Base-by-base conservation (phyloP, 2,113 vertebrate genomes). In the Reinhardtius hippoglossoides region DNA sequence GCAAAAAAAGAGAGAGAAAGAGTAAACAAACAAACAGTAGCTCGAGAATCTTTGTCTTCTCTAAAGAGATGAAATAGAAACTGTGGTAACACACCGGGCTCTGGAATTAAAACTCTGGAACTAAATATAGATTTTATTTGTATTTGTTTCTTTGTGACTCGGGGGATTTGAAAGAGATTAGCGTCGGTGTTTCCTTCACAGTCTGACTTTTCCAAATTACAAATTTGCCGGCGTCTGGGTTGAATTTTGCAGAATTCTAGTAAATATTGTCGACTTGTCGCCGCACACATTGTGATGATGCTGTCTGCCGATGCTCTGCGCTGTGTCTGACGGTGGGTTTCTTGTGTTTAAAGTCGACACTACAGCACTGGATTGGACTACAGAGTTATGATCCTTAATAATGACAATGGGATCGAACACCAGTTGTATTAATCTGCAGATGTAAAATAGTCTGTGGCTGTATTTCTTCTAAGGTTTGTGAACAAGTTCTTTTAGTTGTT, bases 101-200 rank as follows among this genome's bases (percentile, higher is more conserved):
- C 56, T 69, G 65, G 71, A 89, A 87, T 89, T 87, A 83, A 80
- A 90, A 82, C 70, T 84, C 67, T 74, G 10, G 35, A 35, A 58
- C 78, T 87, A 88, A 86, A 89, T 86, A 85, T 86, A 91, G 77
- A 85, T 74, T 80, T 68, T 67, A 40, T 58, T 85, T 71, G 67
- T 78, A 46, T 56, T 21, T 21, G 1, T 56, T 21, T 56, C 9
- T 21, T n/a, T 31, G 21, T 80, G 79, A 86, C 81, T 75, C 24
- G 31, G 44, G 81, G 72, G 64, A n/a, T 54, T 82, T 69, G 71
- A 62, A 77, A 74, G 52, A 68, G 75, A 83, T 85, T 67, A 81
- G 59, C 64, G 87, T 79, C 74, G 23, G 73, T 83, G 80, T 82
- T 83, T 73, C 71, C 69, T 78, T 74, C 81, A 77, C 67, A 67